Percentiles rank a stretch among this genome's conserved stretches.
Conservation (phyloP, 1,140 invertebrate genomes). For the Zaprionus gabonicus region DNA sequence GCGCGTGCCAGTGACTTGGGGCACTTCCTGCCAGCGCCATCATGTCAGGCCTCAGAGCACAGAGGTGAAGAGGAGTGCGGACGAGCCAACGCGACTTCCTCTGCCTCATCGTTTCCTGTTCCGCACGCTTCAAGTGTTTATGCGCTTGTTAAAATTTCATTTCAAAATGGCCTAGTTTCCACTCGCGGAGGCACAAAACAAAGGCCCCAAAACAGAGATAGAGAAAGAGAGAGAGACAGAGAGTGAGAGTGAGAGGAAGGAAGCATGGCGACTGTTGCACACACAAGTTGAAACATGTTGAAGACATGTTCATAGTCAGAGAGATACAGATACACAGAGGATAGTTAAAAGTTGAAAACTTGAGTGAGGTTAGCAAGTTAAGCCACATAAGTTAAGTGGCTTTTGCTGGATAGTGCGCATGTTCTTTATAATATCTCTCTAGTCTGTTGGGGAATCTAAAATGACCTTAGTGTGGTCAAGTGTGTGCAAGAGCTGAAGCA, state of each 20-base stretch:
- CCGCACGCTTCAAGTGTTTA: conserved; percentile 31
- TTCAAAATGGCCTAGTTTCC: conserved; percentile 43
- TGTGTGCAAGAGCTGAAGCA: neutral
- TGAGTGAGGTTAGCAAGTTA: neutral
- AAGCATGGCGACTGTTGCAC: neutral
- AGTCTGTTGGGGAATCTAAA: neutral
- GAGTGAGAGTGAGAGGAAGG: neutral
- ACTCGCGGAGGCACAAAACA: neutral
- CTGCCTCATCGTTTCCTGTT: conserved; percentile 24
- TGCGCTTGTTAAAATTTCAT: conserved; percentile 41
- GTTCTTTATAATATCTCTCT: neutral
- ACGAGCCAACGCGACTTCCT: neutral
- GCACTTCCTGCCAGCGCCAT: conserved; percentile 1
- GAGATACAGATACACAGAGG: neutral
- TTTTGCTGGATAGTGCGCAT: neutral
- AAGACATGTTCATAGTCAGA: conserved; percentile 1
- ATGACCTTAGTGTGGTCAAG: conserved; percentile 2
- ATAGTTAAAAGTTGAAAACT: conserved; percentile 7
- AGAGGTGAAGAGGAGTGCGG: neutral
- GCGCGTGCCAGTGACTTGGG: neutral
- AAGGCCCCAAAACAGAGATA: neutral
- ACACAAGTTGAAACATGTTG: neutral
- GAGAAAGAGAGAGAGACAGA: neutral
- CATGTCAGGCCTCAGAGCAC: neutral
- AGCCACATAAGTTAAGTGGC: conserved; percentile 4